Conservation (phyloP, 1,140 invertebrate species). For the Mya arenaria region DNA sequence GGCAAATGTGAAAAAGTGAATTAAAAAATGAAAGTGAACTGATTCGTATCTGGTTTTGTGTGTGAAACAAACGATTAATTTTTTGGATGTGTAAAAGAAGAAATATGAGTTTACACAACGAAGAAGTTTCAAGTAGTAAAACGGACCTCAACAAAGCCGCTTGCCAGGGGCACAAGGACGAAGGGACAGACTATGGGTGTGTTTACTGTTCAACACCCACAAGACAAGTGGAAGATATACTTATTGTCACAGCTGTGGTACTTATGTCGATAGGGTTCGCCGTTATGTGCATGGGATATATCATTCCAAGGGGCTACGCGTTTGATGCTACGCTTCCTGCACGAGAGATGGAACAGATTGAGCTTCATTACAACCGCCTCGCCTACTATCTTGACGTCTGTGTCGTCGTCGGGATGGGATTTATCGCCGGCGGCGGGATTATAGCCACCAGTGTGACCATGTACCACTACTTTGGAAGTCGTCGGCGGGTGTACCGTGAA, state of each 20-base stretch:
- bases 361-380: slow-evolving; percentile 34
- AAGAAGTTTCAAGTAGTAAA: too few relatives aligned
- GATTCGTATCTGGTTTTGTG: too few relatives aligned
- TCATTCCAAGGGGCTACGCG: slow-evolving; percentile 37
- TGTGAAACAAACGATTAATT: too few relatives aligned
- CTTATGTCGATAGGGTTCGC: slow-evolving; percentile 28
- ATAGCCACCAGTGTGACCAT: slow-evolving; percentile 6
- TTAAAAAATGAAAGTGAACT: too few relatives aligned
- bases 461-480: background rate
- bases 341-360: slow-evolving; percentile 53
- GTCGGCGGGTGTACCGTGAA: background rate
- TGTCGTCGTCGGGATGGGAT: slow-evolving; percentile 45
- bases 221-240: slow-evolving; percentile 29
- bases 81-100: too few relatives aligned
- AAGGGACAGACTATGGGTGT: too few relatives aligned
- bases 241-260: slow-evolving; percentile 27
- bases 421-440: slow-evolving; percentile 38
- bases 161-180: too few relatives aligned
- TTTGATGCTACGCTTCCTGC: slow-evolving; percentile 46
- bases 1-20: too few relatives aligned
- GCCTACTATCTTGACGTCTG: slow-evolving; percentile 41
- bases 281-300: slow-evolving; percentile 26
- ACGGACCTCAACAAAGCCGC: too few relatives aligned
- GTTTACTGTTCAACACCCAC: too few relatives aligned
- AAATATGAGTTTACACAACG: too few relatives aligned